phyloP scores from a whole-genome alignment of 2,797 vertebrate species.

The Nannoperca obscura region DNA sequence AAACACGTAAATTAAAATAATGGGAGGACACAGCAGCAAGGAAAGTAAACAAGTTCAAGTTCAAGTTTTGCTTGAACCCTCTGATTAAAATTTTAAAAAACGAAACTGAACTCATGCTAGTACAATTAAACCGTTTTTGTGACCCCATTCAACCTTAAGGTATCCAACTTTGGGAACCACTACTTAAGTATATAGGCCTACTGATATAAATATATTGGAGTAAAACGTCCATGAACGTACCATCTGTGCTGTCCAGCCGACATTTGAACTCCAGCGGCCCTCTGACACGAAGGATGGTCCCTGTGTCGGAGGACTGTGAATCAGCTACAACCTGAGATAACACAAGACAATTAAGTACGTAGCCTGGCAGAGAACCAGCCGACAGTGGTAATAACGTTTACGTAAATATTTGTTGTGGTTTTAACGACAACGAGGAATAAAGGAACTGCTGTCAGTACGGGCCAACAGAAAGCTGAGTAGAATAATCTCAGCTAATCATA shows the following conservation, averaged over 20 bases:
- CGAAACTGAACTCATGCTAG: not conserved
- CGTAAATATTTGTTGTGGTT: too few species aligned
- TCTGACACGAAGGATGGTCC: constrained; percentile 88
- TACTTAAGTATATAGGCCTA: too few species aligned
- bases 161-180: not conserved
- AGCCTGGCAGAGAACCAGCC: not conserved
- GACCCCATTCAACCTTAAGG: not conserved
- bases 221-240: constrained; percentile 75
- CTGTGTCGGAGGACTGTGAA: constrained; percentile 62
- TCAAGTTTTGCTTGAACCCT: too few species aligned
- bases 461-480: too few species aligned
- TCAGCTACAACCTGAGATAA: constrained; percentile 74
- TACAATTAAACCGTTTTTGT: not conserved
- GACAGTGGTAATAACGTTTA: not conserved
- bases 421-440: not conserved
- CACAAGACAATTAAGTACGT: constrained; percentile 10
- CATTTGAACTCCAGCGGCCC: constrained; percentile 92
- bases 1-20: not conserved
- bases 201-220: too few species aligned
- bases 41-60: not conserved
- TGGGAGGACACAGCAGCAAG: not conserved
- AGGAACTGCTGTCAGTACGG: not conserved
- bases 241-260: constrained; percentile 87
- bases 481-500: not conserved
- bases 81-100: not conserved